Evolutionary conservation across 2,113 vertebrate genomes (phyloP), one percentile per base, ranked within the genome.

Genomic region (Otocyon megalotis): DNA sequence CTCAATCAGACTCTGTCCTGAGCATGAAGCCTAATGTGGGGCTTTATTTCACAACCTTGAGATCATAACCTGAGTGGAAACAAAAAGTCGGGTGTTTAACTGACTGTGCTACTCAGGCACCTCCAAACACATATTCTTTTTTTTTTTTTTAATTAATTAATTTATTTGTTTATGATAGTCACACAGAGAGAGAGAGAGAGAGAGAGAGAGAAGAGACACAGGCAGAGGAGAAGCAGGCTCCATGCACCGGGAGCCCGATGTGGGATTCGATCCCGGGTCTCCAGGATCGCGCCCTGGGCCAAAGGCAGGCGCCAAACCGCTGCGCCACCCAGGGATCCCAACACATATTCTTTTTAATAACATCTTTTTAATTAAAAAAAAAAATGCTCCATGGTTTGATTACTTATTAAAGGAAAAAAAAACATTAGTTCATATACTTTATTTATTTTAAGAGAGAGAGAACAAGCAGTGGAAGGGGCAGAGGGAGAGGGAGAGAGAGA

Each of bases 351-450:
- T 81, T 93, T 85, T 85, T 50, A 76, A 80, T 26, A 82, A 96
- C 89, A 50, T 58, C 90, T 30, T 71, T 35, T 35, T 87, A 79
- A 67, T 58, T 50, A 50, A 76, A 58, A 80, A 50, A 88, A 56
- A 35, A 48, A 77, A 77, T 8, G 17, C 10, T 37, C 17, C 63
- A 4, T 93, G 26, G 13, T 94, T 88, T 88, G 37, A 54, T 91
- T 93, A 71, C 60, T 91, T 91, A 28, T 82, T 92, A 65, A 86
- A 37, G 67, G 30, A 58, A 71, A 83, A 72, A 72, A 72, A 62
- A 50, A 32, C 7, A 30, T 83, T 81, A 72, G 10, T 89, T 87
- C 2, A 56, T 54, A 28, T 35, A 62, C 37, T 87, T 24, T 43
- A 37, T 72, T 37, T 72, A 72, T 72, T 72, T 72, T 72, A 17